phyloP scores from a whole-genome alignment of 2,888 invertebrate genomes.

The Meteorus colon region DNA sequence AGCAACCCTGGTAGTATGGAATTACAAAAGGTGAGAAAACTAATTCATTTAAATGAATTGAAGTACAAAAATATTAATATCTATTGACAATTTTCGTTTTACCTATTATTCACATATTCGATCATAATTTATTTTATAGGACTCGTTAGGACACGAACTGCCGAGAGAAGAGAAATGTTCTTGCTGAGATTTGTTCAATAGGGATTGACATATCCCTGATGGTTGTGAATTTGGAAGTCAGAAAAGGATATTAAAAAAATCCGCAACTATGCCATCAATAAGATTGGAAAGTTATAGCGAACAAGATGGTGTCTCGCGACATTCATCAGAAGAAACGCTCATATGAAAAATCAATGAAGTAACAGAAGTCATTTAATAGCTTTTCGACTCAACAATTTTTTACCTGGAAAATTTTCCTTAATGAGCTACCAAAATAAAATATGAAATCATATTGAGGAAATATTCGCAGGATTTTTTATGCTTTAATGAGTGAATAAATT shows the following conservation, averaged over 20 bases:
- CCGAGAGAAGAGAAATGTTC: slow-evolving; percentile 68
- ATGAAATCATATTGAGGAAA: neutral
- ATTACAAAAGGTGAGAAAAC: slow-evolving; percentile 59
- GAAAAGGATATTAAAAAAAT: slow-evolving; percentile 54
- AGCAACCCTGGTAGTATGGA: slow-evolving; percentile 64
- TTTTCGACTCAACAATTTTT: slow-evolving; percentile 26
- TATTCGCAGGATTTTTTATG: slow-evolving; percentile 17
- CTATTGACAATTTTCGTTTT: slow-evolving; percentile 28
- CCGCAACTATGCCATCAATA: slow-evolving; percentile 60
- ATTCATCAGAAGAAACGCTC: slow-evolving; percentile 65
- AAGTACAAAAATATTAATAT: neutral
- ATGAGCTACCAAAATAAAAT: neutral
- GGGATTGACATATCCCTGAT: slow-evolving; percentile 61
- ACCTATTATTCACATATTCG: neutral
- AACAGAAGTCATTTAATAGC: slow-evolving; percentile 3
- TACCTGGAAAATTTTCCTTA: slow-evolving; percentile 8
- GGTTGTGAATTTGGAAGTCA: slow-evolving; percentile 21
- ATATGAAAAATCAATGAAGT: slow-evolving; percentile 52
- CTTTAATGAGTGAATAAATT: neutral
- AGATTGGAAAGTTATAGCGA: slow-evolving; percentile 48
- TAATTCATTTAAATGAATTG: slow-evolving; percentile 17
- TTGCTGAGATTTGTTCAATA: slow-evolving; percentile 66
- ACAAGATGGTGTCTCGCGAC: slow-evolving; percentile 43
- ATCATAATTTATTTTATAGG: slow-evolving; percentile 52
- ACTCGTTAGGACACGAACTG: slow-evolving; percentile 61